Base-by-base conservation (phyloP, 2,888 invertebrate genomes). In the Anodontia alba region DNA sequence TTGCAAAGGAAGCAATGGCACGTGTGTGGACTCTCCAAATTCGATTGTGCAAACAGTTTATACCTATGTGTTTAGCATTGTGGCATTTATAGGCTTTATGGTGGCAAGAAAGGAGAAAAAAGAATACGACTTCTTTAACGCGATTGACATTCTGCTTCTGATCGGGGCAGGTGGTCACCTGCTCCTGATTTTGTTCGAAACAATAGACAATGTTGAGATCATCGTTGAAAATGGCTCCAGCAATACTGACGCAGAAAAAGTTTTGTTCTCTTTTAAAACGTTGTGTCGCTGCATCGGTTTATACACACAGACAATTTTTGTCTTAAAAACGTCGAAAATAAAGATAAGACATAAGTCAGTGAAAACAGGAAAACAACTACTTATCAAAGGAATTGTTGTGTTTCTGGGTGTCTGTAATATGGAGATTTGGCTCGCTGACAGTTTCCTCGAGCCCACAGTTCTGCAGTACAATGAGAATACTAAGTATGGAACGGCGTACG, bases 71-170 rank as follows among this genome's bases (percentile, higher is more conserved):
- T 33, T 62, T 17, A 33, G 62, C 33, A 62, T 62, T 33, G 33
- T 62, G 12, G 31, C 62, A 17, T 62, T 62, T 20, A 62, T 62
- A 17, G 62, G 62, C 1, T 62, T 62, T 62, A 62, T 62, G 33
- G 17, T 62, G 17, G 12, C n/a, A 3, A 62, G 62, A 20, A 62
- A 62, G 33, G 62, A 62, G 62, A 31, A 15, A 20, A 62, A 31
- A 17, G 33, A 7, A 15, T 31, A 1, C 10, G 33, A 33, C 3
- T 31, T 33, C 1, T 62, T 62, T 33, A 12, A 62, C 20, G 33
- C 62, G 5, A 20, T 17, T 20, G 31, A 62, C 33, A 33, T 62
- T 62, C 3, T 62, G 5, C 15, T 62, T 12, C n/a, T 62, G 12
- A 33, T 62, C 12, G 31, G 33, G 1, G 62, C 62, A 62, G 31